phyloP scores from a whole-genome alignment of 1,140 invertebrate species.

The Tetragonula clypearis region DNA sequence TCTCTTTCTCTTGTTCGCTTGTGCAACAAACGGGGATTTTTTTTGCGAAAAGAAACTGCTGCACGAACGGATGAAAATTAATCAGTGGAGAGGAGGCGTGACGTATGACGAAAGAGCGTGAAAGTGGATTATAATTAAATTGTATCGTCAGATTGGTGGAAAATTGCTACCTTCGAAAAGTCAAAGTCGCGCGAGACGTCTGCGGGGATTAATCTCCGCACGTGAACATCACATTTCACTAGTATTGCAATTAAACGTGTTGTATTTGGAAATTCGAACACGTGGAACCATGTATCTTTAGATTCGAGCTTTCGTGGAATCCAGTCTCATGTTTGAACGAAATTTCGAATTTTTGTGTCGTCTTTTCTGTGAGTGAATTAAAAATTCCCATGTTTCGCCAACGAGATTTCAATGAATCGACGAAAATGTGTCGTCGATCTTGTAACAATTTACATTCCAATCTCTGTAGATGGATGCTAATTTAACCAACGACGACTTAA shows the following conservation, averaged over 20 bases:
- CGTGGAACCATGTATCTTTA: no score
- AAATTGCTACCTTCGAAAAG: neutral
- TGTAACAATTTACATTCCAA: no score
- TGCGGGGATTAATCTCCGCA: neutral
- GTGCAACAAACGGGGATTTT: neutral
- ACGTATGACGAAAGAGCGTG: no score
- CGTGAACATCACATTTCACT: no score
- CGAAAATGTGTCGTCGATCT: constrained; percentile 28
- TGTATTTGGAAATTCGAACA: no score
- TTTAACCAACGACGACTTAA: no score
- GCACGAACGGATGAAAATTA: neutral
- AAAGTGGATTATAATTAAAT: neutral
- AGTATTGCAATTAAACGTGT: no score
- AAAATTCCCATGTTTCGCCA: constrained; percentile 13
- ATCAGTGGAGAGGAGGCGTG: neutral
- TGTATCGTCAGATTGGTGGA: neutral
- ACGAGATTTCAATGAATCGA: constrained; percentile 67
- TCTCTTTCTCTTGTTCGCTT: neutral
- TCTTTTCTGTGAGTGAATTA: no score
- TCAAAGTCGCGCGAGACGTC: neutral
- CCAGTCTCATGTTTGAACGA: constrained; percentile 18
- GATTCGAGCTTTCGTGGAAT: no score
- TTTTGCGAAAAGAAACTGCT: neutral
- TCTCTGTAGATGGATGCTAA: no score
- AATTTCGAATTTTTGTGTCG: constrained; percentile 45